Base-by-base conservation (phyloP, 2,113 vertebrate species). In the Xiphias gladius region DNA sequence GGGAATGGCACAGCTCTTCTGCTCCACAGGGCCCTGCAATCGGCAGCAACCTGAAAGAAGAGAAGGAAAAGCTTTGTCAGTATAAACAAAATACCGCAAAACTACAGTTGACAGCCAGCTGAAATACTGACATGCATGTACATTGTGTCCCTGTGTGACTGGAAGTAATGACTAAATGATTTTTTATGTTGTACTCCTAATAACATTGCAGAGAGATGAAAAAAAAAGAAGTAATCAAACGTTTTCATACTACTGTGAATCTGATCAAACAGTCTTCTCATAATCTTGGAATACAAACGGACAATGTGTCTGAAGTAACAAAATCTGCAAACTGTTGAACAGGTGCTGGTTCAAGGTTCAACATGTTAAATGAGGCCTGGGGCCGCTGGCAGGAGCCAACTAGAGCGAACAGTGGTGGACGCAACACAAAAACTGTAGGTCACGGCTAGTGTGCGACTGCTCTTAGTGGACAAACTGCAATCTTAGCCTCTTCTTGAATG, bases 1-100 rank as follows among this genome's bases (percentile, higher is more conserved):
- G 89, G 90, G 82, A 77, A 85, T 86, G 86, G 79, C 85, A 85
- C 88, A 76, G 81, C 81, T 79, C 84, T 83, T 90, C 90, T 90
- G 86, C 89, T 92, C 89, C 89, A 86, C 80, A 65, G 77, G 73
- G 80, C 73, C 84, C 86, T 72, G 81, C 91, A 88, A 82, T 88
- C 89, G 79, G 85, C 90, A 82, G 72, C 90, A 88, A 87, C 84
- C 90, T 94, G 73, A 19, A n/a, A 52, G 20, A 59, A 64, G 43
- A 76, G 4, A 64, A 16, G 1, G 11, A 9, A 8, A 17, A 5
- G 5, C 17, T 16, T 57, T 6, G 32, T 41, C 59, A 41, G 32
- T 35, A 35, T 35, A 35, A 4, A 6, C 3, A 22, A 54, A 3
- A 22, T 2, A 54, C 52, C 7, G 5, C 28, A 39, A 43, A 52